Conservation (phyloP, 2,888 invertebrate genomes). For the Amiota mariae region DNA sequence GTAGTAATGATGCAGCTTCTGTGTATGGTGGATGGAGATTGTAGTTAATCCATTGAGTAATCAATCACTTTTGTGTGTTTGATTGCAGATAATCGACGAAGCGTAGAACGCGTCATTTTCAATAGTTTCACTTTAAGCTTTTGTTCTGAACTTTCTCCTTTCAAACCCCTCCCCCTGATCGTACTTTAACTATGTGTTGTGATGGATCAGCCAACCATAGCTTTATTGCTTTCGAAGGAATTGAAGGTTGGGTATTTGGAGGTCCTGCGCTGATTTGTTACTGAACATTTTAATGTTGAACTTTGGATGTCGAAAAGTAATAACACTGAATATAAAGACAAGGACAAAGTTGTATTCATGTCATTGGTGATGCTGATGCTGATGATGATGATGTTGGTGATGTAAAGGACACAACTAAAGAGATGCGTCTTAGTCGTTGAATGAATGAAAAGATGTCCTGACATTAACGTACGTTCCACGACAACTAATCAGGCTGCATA, state of each 20-base stretch:
- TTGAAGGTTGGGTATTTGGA: neutral
- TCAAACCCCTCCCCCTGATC: neutral
- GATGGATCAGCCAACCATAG: neutral
- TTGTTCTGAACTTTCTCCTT: neutral
- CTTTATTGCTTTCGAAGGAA: neutral
- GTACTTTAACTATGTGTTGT: neutral
- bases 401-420: too few relatives aligned
- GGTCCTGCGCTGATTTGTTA: conserved; percentile 19
- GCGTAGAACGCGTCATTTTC: conserved; percentile 33
- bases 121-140: conserved; percentile 18
- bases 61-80: conserved; percentile 56
- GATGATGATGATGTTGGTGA: neutral
- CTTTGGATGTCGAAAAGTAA: neutral
- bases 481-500: too few relatives aligned
- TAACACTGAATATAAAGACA: neutral
- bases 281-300: conserved; percentile 7
- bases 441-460: neutral
- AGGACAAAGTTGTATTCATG: too few relatives aligned
- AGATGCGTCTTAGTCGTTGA: neutral
- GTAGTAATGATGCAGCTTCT: neutral
- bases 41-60: conserved; percentile 42
- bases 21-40: neutral
- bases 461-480: neutral
- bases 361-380: neutral
- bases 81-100: conserved; percentile 61